Evolutionary conservation across 2,113 vertebrate species (phyloP).

Genomic region (Urocolius indicus): DNA sequence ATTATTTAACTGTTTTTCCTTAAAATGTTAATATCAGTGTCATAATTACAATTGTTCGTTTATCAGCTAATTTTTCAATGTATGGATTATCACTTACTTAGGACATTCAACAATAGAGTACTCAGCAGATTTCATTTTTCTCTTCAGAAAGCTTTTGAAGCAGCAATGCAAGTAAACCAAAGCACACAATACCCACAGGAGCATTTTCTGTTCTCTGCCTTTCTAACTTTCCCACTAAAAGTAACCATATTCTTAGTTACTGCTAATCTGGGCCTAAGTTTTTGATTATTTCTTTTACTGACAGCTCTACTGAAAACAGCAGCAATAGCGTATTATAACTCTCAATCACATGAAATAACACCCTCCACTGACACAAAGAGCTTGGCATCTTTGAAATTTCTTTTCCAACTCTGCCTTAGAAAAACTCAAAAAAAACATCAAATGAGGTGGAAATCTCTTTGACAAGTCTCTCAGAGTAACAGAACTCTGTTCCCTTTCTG

Average conservation of each 20-base stretch:
- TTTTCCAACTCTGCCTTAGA: background rate
- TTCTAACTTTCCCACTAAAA: background rate
- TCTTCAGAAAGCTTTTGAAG: slow-evolving; percentile 29
- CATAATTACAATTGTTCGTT: slow-evolving; percentile 5
- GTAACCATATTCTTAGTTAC: background rate
- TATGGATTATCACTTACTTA: slow-evolving; percentile 15
- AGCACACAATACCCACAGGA: slow-evolving; percentile 1
- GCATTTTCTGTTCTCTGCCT: slow-evolving; percentile 18
- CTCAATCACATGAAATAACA: background rate
- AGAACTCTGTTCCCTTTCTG: background rate
- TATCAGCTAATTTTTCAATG: background rate
- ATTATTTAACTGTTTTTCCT: background rate
- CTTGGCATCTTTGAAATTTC: background rate
- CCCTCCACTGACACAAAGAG: background rate
- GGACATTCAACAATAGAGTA: background rate
- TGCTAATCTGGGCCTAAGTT: slow-evolving; percentile 34
- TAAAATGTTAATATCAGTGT: background rate
- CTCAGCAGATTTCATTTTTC: slow-evolving; percentile 13
- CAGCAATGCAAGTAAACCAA: background rate
- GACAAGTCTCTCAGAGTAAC: rapidly evolving
- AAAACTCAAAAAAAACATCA: background rate
- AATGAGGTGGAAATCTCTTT: background rate
- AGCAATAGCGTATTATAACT: background rate
- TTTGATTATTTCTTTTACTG: slow-evolving; percentile 12
- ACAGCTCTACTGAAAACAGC: background rate